Percentiles rank a stretch among this genome's conserved stretches.
These are phyloP conservation scores for Polydrusus tereticollis DNA, from an alignment of 2,888 invertebrate genomes.

Conservation along the genomic window DNA sequence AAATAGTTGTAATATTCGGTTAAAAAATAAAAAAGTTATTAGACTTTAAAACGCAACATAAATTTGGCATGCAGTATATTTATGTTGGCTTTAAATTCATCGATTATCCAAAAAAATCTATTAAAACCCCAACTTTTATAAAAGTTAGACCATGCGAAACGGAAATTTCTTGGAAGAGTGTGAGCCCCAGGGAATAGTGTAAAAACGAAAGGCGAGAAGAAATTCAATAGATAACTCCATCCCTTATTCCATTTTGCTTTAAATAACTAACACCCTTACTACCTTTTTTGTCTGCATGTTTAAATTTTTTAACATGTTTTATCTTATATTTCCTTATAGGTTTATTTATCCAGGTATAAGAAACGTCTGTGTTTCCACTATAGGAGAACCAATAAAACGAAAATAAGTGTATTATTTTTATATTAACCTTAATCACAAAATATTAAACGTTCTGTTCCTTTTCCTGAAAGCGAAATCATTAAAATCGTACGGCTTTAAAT, in stretches of 20 bases:
- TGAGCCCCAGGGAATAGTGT: conserved; percentile 24
- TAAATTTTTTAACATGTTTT: conserved; percentile 10
- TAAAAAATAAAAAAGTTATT: too few species aligned
- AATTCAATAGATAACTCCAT: conserved; percentile 34
- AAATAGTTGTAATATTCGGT: too few species aligned
- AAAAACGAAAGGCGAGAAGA: conserved; percentile 28
- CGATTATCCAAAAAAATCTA: conserved; percentile 39
- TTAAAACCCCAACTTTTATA: conserved; percentile 43
- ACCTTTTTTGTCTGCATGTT: not conserved
- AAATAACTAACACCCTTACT: conserved; percentile 4
- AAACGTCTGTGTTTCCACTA: not conserved
- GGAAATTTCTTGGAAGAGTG: conserved; percentile 26
- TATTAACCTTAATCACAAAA: too few species aligned
- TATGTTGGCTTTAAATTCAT: not conserved
- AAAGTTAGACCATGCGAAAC: conserved; percentile 40
- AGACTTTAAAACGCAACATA: too few species aligned
- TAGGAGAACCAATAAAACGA: not conserved
- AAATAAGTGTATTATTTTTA: not conserved
- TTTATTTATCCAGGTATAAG: not conserved
- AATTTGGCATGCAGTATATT: not conserved
- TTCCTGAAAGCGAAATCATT: too few species aligned
- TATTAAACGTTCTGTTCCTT: too few species aligned
- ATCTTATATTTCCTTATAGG: not conserved
- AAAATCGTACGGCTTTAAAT: too few species aligned
- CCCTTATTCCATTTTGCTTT: conserved; percentile 6